Evolutionary conservation across 2,888 invertebrate genomes (phyloP), one percentile per base, ranked within the genome.

Genomic region (Hemithea aestivaria): DNA sequence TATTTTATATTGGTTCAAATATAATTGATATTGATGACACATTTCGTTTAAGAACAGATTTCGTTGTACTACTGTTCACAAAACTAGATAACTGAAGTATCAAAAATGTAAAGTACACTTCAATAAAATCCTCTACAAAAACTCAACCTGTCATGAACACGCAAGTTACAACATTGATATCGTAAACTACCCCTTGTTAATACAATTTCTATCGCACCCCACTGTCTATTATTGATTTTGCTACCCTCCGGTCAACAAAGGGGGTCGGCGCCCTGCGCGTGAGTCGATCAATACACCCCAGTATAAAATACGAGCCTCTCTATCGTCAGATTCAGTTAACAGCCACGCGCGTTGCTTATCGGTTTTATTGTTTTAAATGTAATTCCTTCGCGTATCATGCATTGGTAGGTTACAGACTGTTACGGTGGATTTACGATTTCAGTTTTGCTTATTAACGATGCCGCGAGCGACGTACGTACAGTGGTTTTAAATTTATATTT

Each of bases 341-440:
- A 48, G 45, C 51, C 53, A 65, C 56, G 45, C 69, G 66, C 58
- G 27, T 30, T 39, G n/a, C 71, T 84, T 84, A 84, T 85, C 84
- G 77, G 66, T 74, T 83, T 84, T 82, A 83, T 84, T 70, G 81
- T 81, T 81, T 41, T 75, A 61, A 78, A 82, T 83, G 76, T 82
- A 82, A 84, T 82, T 79, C 64, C 40, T 73, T 62, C 66, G 51
- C 54, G 71, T 73, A 76, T 67, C 66, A 87, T 87, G 85, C 84
- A 68, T 69, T 85, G 84, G 85, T 87, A 74, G 58, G 84, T 81
- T 62, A 61, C 69, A 66, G 66, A 5, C 5, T 16, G 16, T 65
- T 62, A 47, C 45, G 52, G 52, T 53, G 57, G 63, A 57, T 66
- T 70, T 70, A 65, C 72, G 63, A 68, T 72, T 70, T 64, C 67